Base-by-base conservation (phyloP, 2,113 vertebrate species). In the Dipodomys ordii region DNA sequence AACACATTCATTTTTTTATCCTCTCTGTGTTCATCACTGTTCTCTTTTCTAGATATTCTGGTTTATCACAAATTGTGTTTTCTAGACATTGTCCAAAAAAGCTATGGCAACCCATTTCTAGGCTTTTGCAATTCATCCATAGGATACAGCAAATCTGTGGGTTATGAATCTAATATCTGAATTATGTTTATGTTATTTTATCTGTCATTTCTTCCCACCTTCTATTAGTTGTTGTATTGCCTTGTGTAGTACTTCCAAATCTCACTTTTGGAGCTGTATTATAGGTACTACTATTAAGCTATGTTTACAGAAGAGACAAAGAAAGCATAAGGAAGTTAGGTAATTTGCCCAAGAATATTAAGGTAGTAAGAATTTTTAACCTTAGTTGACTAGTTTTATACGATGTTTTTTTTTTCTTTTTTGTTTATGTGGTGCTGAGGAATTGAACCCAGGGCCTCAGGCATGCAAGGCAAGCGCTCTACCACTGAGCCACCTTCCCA, bases 161-260 rank as follows among this genome's bases (percentile, higher is more conserved):
- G 19, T 83, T 94, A 23, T 84, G 46, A 88, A 62, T 87, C 64
- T 93, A 83, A 88, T 12, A 87, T 86, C 72, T 77, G 64, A 90
- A 71, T 73, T 94, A 46, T n/a, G 73, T 77, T 74, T 74, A 11
- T 72, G 1, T 81, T 96, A 67, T 74, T 92, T 82, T 78, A 49
- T 73, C 67, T 88, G 39, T 13, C 49, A 68, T 89, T 60, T 73
- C 65, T 30, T 83, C 53, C 35, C 6, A 30, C 30, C 49, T 74
- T 88, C 65, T 91, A 76, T 46, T 19, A 68, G 53, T 7, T 80
- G 3, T 88, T 88, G 23, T 82, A 44, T 74, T 85, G 77, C 72
- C 57, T 67, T 15, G 62, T 79, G 15, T 9, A 92, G 39, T 65
- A 76, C 10, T 74, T 73, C 32, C 68, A 12, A 60, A 65, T 7